Percentiles rank a stretch among this genome's conserved stretches.
phyloP scores from a whole-genome alignment of 2,797 vertebrate genomes.

The Epinephelus awoara region DNA sequence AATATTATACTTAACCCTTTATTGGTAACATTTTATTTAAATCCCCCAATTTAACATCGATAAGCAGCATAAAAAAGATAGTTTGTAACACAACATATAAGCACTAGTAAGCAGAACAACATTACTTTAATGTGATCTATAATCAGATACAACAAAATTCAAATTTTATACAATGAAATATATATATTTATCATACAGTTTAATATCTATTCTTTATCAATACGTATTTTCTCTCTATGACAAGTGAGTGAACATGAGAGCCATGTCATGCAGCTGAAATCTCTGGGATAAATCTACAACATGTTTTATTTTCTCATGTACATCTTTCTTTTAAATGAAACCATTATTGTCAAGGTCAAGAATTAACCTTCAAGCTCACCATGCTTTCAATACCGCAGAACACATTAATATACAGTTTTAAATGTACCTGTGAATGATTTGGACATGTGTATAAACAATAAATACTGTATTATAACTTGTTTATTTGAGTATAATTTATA shows the following conservation, averaged over 20 bases:
- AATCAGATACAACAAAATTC: not conserved
- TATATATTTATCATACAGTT: no score
- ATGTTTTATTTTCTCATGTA: no score
- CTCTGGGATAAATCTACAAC: not conserved
- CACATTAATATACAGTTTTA: no score
- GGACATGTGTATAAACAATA: no score
- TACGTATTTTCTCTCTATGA: not conserved
- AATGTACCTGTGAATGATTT: no score
- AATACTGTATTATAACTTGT: no score
- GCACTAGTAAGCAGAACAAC: not conserved
- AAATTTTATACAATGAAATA: not conserved
- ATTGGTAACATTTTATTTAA: not conserved
- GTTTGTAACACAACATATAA: not conserved
- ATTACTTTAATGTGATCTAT: not conserved
- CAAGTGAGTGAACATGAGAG: not conserved
- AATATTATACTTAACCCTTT: not conserved
- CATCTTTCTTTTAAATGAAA: no score
- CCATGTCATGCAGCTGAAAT: not conserved
- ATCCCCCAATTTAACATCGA: not conserved
- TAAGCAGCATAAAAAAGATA: not conserved
- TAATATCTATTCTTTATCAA: no score
- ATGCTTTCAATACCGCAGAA: no score
- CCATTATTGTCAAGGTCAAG: no score
- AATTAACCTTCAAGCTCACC: no score
- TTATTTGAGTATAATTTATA: no score